phyloP scores from a whole-genome alignment of 2,797 vertebrate species.

The Phoxinus dragarum region DNA sequence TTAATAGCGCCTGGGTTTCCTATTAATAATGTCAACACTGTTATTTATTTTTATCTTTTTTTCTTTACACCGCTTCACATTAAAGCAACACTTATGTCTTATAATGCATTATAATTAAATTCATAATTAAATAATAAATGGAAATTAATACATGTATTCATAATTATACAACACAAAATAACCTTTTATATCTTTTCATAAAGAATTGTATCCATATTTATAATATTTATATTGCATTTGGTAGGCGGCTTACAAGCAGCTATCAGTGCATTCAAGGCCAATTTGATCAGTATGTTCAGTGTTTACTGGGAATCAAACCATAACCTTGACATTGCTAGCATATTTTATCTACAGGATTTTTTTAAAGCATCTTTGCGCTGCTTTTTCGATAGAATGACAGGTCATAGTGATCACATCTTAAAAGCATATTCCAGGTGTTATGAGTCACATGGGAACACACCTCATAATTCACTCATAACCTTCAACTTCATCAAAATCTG shows the following conservation, averaged over 20 bases:
- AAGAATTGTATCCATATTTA: not conserved
- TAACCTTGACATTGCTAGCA: not conserved
- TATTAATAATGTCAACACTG: not conserved
- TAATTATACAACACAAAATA: not conserved
- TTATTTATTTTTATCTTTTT: not conserved
- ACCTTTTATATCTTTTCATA: not conserved
- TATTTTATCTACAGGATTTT: not conserved
- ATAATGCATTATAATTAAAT: not conserved
- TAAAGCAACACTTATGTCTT: not conserved
- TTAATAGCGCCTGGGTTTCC: conserved; percentile 70
- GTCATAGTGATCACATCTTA: not conserved
- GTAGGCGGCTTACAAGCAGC: not conserved
- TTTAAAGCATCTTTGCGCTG: not conserved
- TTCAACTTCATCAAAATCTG: not conserved
- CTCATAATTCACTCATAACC: not conserved
- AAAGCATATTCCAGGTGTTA: not conserved
- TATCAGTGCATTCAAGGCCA: not conserved
- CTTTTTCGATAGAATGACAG: not conserved
- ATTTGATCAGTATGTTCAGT: not conserved
- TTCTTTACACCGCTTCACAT: not conserved
- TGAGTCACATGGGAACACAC: not conserved
- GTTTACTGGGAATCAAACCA: not conserved
- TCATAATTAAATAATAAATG: not conserved
- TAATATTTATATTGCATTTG: not conserved
- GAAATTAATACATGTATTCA: not conserved